These are phyloP conservation scores for Scomber colias DNA, from an alignment of 2,113 vertebrate genomes.

Conservation along the genomic window DNA sequence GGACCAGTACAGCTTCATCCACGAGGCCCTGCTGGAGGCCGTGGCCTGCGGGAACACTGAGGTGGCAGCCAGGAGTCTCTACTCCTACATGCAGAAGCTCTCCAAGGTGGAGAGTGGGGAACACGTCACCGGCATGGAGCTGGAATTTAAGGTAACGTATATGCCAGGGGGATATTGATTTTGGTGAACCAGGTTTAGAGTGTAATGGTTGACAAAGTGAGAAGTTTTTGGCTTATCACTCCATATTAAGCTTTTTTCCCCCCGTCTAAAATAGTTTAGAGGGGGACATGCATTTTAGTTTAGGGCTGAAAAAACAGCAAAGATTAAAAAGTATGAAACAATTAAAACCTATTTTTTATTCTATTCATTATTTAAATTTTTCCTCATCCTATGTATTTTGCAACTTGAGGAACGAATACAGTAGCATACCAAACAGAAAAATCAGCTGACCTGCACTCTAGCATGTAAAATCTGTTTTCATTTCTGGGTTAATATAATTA, in stretches of 20 bases:
- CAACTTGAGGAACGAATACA: background rate
- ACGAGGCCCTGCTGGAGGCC: conserved; percentile 96
- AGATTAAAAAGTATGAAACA: background rate
- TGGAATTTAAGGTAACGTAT: conserved; percentile 95
- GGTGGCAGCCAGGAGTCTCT: conserved; percentile 94
- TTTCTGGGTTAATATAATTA: background rate
- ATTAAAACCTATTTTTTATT: background rate
- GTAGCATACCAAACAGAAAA: conserved; percentile 1
- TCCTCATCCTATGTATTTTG: background rate
- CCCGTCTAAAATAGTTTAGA: background rate
- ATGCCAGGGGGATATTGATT: background rate
- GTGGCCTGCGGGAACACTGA: conserved; percentile 97
- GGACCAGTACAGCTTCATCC: conserved; percentile 99
- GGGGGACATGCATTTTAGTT: no score
- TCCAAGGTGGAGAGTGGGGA: conserved; percentile 94
- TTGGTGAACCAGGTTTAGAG: background rate
- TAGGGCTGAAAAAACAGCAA: no score
- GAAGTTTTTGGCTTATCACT: no score
- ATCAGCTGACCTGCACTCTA: background rate
- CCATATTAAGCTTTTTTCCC: background rate
- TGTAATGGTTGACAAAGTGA: background rate
- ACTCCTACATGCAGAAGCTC: conserved; percentile 97
- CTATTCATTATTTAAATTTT: background rate
- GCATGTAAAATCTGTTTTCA: conserved; percentile 13
- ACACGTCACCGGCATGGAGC: conserved; percentile 96